Evolutionary conservation across 2,797 vertebrate genomes (phyloP).

Genomic region (Parauchenoglanis punctatus): DNA sequence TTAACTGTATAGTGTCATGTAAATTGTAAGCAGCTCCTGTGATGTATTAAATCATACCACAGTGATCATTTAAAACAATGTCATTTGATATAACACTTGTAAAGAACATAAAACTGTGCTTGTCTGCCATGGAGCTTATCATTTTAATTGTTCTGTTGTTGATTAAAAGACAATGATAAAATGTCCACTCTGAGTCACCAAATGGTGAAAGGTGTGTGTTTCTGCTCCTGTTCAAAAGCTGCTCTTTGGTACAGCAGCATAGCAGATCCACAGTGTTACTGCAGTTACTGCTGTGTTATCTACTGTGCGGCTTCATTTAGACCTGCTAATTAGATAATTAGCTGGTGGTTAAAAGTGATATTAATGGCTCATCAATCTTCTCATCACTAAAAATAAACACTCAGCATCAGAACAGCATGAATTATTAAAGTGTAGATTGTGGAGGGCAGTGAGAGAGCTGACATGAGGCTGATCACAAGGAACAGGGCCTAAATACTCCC

Average conservation of each 20-base stretch:
- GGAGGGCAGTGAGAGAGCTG: constrained; percentile 62
- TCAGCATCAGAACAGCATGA: constrained; percentile 69
- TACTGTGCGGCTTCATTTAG: constrained; percentile 80
- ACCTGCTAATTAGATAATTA: constrained; percentile 85
- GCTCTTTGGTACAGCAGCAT: constrained; percentile 65
- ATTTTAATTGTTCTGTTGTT: neutral
- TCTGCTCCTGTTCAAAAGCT: constrained; percentile 62
- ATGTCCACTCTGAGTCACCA: neutral
- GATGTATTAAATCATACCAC: neutral
- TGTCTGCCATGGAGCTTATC: neutral
- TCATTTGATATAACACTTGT: neutral
- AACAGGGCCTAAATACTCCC: constrained; percentile 51
- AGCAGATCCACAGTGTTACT: constrained; percentile 58
- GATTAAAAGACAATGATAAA: neutral
- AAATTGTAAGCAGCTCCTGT: neutral
- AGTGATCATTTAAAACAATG: constrained; percentile 7
- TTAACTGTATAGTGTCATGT: neutral
- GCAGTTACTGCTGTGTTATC: constrained; percentile 68
- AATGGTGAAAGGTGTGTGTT: constrained; percentile 64
- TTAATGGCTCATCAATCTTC: constrained; percentile 82
- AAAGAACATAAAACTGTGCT: neutral
- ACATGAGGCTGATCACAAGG: constrained; percentile 40
- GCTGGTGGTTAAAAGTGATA: constrained; percentile 83
- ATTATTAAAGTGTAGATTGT: constrained; percentile 80
- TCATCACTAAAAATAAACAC: constrained; percentile 81